These are phyloP conservation scores for Dolichotis patagonum DNA, from an alignment of 2,113 vertebrate genomes.

Conservation along the genomic window DNA sequence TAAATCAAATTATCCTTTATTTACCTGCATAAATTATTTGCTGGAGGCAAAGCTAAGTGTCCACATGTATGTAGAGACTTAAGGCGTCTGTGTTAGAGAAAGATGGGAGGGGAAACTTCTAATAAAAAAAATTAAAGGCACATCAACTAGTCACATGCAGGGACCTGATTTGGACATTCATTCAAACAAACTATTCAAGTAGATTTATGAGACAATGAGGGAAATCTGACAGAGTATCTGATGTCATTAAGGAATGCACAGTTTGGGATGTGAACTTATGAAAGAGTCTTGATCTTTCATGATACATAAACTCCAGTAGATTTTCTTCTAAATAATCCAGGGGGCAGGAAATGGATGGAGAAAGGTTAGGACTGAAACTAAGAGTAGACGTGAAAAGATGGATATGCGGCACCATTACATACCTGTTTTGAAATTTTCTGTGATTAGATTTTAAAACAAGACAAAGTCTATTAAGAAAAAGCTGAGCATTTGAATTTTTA, in stretches of 20 bases:
- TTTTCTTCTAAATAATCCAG: conserved; percentile 20
- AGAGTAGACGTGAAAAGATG: neutral
- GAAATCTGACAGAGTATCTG: neutral
- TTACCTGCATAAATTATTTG: conserved; percentile 20
- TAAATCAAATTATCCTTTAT: conserved; percentile 54
- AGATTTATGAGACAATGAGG: neutral
- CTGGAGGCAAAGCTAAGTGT: neutral
- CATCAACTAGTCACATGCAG: neutral
- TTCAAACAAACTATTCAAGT: neutral
- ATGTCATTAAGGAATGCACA: conserved; percentile 22
- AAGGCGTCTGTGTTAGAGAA: neutral
- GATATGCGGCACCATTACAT: neutral
- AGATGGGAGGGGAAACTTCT: neutral
- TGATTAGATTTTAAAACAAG: conserved; percentile 47
- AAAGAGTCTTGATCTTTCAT: neutral
- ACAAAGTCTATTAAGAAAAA: neutral
- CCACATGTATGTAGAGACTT: neutral
- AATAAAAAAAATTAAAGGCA: neutral
- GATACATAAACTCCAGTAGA: neutral
- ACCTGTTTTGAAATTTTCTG: neutral
- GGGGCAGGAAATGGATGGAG: neutral
- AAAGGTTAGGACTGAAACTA: neutral
- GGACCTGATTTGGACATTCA: neutral
- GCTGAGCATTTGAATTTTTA: neutral
- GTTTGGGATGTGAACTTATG: neutral